phyloP scores from a whole-genome alignment of 2,797 vertebrate species.

The Danio jaintianensis region DNA sequence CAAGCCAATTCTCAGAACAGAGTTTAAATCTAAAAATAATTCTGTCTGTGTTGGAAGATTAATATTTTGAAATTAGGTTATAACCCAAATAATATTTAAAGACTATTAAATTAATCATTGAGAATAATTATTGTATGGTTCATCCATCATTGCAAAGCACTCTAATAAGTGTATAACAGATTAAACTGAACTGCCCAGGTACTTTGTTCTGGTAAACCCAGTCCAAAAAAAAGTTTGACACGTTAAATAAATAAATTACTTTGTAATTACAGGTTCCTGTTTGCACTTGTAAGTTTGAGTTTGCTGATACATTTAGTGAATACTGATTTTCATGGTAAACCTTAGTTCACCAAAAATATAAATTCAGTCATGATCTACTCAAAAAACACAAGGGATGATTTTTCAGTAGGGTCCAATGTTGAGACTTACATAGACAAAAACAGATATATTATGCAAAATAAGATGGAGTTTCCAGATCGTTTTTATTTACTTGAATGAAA shows the following conservation, averaged over 20 bases:
- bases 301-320: constrained; percentile 5
- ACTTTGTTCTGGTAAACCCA: constrained; percentile 48
- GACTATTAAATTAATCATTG: background rate
- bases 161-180: constrained; percentile 3
- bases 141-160: background rate
- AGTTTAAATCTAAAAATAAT: constrained; percentile 10
- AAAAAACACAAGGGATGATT: background rate
- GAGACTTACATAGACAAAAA: no score
- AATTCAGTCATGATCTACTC: background rate
- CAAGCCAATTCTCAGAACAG: background rate
- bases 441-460: no score
- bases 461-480: background rate
- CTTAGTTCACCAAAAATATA: background rate
- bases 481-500: constrained; percentile 39
- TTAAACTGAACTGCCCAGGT: background rate
- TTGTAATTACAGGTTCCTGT: constrained; percentile 36
- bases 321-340: background rate
- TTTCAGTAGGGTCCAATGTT: no score
- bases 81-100: constrained; percentile 6
- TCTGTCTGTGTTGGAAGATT: background rate
- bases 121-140: background rate
- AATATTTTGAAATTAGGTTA: background rate
- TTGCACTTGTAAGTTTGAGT: background rate
- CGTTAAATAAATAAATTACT: constrained; percentile 43
- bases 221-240: no score